These are phyloP conservation scores for Argyrosomus regius DNA, from an alignment of 2,797 vertebrate genomes.

Conservation along the genomic window DNA sequence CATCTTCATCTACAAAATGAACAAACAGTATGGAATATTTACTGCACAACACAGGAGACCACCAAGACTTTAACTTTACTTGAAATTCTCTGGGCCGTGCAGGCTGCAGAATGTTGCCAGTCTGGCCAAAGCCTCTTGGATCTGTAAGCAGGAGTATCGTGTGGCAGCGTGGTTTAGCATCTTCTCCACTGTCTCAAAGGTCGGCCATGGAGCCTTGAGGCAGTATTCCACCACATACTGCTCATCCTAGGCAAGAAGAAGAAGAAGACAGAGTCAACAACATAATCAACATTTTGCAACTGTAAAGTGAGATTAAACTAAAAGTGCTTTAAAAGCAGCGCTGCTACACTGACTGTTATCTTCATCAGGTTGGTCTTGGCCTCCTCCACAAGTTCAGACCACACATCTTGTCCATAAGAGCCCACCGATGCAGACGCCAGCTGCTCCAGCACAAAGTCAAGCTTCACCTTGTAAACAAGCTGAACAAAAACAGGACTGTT, in stretches of 20 bases:
- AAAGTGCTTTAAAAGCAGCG: neutral
- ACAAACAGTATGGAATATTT: neutral
- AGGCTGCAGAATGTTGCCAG: constrained; percentile 94
- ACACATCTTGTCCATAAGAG: constrained; percentile 78
- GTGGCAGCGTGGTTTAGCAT: constrained; percentile 91
- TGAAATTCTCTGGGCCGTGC: constrained; percentile 91
- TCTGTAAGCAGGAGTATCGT: constrained; percentile 82
- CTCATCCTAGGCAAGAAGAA: constrained; percentile 86
- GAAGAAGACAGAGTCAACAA: neutral
- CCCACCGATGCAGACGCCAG: constrained; percentile 89
- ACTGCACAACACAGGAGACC: neutral
- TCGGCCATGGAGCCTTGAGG: constrained; percentile 93
- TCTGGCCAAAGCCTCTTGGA: constrained; percentile 90
- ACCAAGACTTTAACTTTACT: constrained; percentile 81
- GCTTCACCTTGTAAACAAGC: constrained; percentile 98
- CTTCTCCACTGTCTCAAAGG: constrained; percentile 92
- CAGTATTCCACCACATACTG: constrained; percentile 96
- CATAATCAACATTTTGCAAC: neutral
- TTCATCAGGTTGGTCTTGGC: constrained; percentile 93
- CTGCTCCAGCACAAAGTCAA: constrained; percentile 92
- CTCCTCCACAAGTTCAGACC: constrained; percentile 90
- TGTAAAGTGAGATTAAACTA: neutral
- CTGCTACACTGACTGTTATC: constrained; percentile 87
- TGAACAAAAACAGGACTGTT: constrained; percentile 63
- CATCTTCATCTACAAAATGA: neutral